Conservation (phyloP, 1,140 invertebrate genomes). For the Bombus pyrosoma region DNA sequence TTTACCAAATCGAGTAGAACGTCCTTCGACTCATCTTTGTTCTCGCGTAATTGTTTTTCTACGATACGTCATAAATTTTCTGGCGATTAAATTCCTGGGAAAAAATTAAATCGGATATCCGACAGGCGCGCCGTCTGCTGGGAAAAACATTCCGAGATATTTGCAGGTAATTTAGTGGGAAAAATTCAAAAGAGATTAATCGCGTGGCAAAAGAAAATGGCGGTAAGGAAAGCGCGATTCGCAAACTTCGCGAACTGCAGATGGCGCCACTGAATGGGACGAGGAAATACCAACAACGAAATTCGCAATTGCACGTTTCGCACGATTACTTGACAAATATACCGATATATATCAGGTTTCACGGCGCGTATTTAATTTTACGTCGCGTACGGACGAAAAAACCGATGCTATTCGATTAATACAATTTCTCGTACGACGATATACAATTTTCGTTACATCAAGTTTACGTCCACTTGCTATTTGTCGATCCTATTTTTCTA, state of each 20-base stretch:
- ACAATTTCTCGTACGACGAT: no score
- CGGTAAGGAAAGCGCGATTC: conserved; percentile 28
- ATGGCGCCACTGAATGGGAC: conserved; percentile 64
- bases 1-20: not conserved
- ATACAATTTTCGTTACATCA: accelerated
- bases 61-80: no score
- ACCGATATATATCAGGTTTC: accelerated
- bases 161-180: not conserved
- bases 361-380: not conserved
- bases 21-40: no score
- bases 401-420: not conserved
- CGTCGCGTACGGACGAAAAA: no score
- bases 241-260: conserved; percentile 51
- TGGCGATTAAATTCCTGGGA: not conserved
- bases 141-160: not conserved
- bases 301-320: not conserved
- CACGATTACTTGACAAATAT: not conserved
- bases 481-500: no score
- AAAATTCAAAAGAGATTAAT: conserved; percentile 11
- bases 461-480: no score
- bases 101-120: not conserved
- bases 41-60: no score
- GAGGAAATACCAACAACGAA: not conserved
- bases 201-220: conserved; percentile 62
- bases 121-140: accelerated